A percentile compares a stretch with the other conserved stretches of the same genome.
phyloP scores from a whole-genome alignment of 2,888 invertebrate genomes.

The Ceraclea dissimilis region DNA sequence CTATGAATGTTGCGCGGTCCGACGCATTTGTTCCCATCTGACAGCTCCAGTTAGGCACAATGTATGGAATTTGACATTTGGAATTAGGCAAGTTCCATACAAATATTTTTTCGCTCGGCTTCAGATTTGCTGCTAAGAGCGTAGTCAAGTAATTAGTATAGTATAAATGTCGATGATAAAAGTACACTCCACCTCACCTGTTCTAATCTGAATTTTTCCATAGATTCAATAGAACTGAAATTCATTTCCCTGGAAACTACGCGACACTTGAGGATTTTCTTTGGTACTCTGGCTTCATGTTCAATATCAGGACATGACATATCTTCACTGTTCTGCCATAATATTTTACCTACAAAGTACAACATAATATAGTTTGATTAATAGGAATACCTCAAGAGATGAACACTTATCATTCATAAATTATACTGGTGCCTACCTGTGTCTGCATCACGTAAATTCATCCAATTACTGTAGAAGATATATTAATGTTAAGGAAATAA shows the following conservation, averaged over 20 bases:
- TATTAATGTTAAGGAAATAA: conserved; percentile 31
- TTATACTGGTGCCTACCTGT: conserved; percentile 35
- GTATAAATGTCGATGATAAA: no score
- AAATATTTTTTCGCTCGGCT: no score
- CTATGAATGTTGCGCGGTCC: no score
- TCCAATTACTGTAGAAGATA: conserved; percentile 75
- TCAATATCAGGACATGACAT: conserved; percentile 82
- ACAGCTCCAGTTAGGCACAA: no score
- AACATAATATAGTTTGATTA: no score
- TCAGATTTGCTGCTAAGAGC: no score
- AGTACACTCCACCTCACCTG: conserved; percentile 44
- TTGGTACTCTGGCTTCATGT: conserved; percentile 96
- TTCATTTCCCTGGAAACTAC: conserved; percentile 85
- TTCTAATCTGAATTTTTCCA: conserved; percentile 94
- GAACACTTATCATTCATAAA: no score
- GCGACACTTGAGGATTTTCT: conserved; percentile 89
- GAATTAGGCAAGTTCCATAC: no score
- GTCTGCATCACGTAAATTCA: conserved; percentile 94
- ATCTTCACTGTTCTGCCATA: conserved; percentile 97
- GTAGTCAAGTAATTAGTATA: no score
- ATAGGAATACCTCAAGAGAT: no score
- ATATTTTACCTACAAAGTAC: conserved; percentile 62
- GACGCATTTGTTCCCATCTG: no score
- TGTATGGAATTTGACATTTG: no score
- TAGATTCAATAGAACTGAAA: conserved; percentile 83